Percentiles rank a stretch among this genome's conserved stretches.
phyloP scores from a whole-genome alignment of 2,797 vertebrate genomes.

The Chanos chanos region DNA sequence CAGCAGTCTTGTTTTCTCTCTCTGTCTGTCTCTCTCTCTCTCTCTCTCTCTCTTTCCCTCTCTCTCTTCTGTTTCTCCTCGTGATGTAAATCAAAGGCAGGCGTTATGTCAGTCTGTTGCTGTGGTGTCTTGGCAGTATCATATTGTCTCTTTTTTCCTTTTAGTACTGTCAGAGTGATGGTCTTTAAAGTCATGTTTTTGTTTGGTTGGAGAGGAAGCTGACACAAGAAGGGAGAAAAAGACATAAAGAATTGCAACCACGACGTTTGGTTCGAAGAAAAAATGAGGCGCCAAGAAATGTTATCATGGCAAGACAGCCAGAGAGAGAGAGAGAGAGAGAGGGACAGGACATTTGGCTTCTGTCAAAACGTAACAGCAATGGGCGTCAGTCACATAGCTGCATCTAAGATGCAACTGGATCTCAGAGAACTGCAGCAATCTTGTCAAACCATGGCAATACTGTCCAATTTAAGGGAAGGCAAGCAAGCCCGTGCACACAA shows the following conservation, averaged over 20 bases:
- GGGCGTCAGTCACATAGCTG: slow-evolving; percentile 44
- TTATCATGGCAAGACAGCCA: slow-evolving; percentile 36
- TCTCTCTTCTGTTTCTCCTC: background rate
- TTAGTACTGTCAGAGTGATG: slow-evolving; percentile 58
- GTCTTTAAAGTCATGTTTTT: slow-evolving; percentile 61
- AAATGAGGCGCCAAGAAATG: slow-evolving; percentile 35
- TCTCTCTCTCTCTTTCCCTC: background rate
- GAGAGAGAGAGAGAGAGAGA: no score
- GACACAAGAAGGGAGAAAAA: slow-evolving; percentile 35
- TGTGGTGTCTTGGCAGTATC: slow-evolving; percentile 38
- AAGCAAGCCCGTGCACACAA: no score
- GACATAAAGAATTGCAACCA: slow-evolving; percentile 30
- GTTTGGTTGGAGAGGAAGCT: slow-evolving; percentile 51
- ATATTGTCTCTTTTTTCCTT: slow-evolving; percentile 41
- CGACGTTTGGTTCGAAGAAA: slow-evolving; percentile 46
- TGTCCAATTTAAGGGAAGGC: no score
- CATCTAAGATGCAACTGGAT: slow-evolving; percentile 9
- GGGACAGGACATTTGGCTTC: slow-evolving; percentile 41
- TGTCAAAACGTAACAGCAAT: slow-evolving; percentile 43
- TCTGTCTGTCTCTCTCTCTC: background rate
- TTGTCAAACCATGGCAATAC: no score
- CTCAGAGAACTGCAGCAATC: no score
- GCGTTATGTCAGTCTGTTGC: slow-evolving; percentile 31
- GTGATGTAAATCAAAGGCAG: slow-evolving; percentile 31
- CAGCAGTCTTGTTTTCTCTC: slow-evolving; percentile 15